Conservation (phyloP, 2,888 invertebrate genomes). For the Acleris sparsana region DNA sequence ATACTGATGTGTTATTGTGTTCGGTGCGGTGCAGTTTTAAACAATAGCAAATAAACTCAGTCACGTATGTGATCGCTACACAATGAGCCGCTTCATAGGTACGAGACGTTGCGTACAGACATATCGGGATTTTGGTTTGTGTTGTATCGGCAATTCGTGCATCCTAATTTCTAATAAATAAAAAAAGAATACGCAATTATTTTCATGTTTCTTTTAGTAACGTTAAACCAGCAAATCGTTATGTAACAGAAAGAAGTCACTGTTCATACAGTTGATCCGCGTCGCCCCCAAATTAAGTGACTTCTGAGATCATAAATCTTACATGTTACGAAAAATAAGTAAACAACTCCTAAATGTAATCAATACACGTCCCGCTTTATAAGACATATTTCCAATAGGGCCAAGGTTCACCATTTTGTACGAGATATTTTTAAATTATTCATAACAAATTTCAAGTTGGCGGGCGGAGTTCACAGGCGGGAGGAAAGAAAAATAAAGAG, state of each 20-base stretch:
- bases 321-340: constrained; percentile 8
- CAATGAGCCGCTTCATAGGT: constrained; percentile 58
- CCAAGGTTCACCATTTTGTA: constrained; percentile 56
- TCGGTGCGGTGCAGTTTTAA: constrained; percentile 45
- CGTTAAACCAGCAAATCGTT: no score
- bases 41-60: constrained; percentile 57
- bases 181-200: background rate
- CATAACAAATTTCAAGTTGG: constrained; percentile 74
- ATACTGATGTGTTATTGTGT: constrained; percentile 35
- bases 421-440: constrained; percentile 71
- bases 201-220: no score
- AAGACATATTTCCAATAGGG: constrained; percentile 41
- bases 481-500: constrained; percentile 62
- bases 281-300: background rate
- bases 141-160: background rate
- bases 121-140: constrained; percentile 9
- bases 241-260: background rate
- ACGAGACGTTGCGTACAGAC: constrained; percentile 51
- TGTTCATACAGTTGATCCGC: background rate
- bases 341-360: constrained; percentile 29
- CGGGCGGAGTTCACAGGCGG: constrained; percentile 55
- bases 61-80: constrained; percentile 62
- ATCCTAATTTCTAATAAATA: background rate
- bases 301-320: constrained; percentile 10
- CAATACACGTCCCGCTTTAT: constrained; percentile 36